A percentile compares a stretch with the other conserved stretches of the same genome.
Evolutionary conservation across 2,113 vertebrate species (phyloP).

Genomic region (Calidris pugnax): DNA sequence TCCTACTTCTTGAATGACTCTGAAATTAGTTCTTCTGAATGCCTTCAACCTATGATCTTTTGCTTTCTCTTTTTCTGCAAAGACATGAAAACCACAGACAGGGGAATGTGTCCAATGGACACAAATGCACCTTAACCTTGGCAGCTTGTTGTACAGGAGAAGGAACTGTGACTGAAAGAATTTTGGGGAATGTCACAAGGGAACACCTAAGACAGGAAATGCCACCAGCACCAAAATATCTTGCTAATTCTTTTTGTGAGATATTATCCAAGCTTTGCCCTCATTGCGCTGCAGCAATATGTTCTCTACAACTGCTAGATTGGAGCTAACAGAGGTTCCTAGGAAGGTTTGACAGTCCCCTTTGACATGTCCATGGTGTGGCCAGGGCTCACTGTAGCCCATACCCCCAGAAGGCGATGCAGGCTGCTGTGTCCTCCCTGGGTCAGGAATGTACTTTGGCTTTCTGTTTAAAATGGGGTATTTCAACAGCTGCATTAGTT

Average conservation of each 20-base stretch:
- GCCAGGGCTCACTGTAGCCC: not conserved
- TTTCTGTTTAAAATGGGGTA: not conserved
- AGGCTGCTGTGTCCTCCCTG: not conserved
- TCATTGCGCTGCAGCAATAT: not conserved
- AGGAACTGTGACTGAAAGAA: not conserved
- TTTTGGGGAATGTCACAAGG: not conserved
- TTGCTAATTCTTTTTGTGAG: rapidly evolving
- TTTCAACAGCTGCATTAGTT: not conserved
- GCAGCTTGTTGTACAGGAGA: not conserved
- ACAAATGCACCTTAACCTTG: not conserved
- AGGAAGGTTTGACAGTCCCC: not conserved
- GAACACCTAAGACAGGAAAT: not conserved
- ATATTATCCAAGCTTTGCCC: not conserved
- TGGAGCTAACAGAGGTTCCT: not conserved
- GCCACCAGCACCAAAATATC: not conserved
- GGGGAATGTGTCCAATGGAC: not conserved
- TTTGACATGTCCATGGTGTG: not conserved
- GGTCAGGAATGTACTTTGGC: not conserved
- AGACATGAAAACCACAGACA: not conserved
- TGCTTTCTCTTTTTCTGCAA: not conserved
- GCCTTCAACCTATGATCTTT: not conserved
- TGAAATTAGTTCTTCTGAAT: not conserved
- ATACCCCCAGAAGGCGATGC: not conserved
- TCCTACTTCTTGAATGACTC: not conserved
- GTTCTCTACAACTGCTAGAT: not conserved